Percentiles rank a stretch among this genome's conserved stretches.
Conservation (phyloP, 2,113 vertebrate species). For the Oreochromis tanganicae region DNA sequence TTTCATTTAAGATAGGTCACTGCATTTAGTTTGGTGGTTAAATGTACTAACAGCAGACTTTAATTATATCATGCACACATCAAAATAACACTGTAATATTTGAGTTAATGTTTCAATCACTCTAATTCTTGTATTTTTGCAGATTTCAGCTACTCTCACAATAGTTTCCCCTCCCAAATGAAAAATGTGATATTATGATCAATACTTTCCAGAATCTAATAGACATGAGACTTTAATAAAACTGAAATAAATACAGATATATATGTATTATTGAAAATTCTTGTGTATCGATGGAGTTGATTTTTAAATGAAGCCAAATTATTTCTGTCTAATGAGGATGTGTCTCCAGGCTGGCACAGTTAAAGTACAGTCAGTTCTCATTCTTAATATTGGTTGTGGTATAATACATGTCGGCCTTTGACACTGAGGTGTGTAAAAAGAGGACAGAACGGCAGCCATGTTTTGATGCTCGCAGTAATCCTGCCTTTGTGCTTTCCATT, state of each 20-base stretch:
- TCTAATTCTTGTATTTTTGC: background rate
- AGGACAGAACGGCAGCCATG: background rate
- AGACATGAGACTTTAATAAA: background rate
- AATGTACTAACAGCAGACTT: background rate
- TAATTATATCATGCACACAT: background rate
- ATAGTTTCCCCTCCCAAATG: background rate
- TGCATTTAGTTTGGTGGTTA: background rate
- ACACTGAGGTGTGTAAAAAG: background rate
- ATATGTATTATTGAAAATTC: background rate
- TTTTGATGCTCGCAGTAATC: background rate
- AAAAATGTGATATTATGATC: background rate
- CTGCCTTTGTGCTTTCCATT: background rate
- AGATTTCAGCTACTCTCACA: rapidly evolving
- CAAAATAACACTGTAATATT: rapidly evolving
- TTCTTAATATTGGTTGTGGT: background rate
- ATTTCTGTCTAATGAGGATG: background rate
- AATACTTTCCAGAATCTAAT: background rate
- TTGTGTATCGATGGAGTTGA: rapidly evolving
- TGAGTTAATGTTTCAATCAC: background rate
- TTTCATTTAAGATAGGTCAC: background rate
- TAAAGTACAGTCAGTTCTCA: background rate
- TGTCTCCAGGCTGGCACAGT: background rate
- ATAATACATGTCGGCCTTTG: background rate
- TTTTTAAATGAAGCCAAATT: background rate
- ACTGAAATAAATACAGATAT: rapidly evolving